phyloP scores from a whole-genome alignment of 2,113 vertebrate species.

The Gymnocephalus cernua region DNA sequence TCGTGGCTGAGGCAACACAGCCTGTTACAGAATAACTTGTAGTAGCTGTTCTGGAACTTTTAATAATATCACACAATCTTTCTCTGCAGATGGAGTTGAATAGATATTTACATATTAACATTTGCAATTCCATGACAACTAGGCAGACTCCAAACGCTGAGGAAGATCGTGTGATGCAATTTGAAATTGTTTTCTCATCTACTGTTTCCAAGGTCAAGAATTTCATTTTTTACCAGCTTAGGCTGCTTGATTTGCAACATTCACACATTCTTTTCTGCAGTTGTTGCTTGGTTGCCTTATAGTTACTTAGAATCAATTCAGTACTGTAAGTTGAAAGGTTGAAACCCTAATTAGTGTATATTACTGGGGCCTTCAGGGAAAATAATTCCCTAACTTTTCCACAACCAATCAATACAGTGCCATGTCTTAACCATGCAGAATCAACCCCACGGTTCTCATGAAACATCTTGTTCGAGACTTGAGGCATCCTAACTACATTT shows the following conservation, averaged over 20 bases:
- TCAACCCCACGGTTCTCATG: not conserved
- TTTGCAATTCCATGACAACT: not conserved
- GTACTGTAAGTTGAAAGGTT: not conserved
- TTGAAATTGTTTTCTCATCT: not conserved
- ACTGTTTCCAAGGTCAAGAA: no score
- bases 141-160: not conserved
- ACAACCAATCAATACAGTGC: not conserved
- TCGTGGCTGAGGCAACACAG: not conserved
- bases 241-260: no score
- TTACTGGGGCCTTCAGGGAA: not conserved
- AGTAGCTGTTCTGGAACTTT: not conserved
- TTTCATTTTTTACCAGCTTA: no score
- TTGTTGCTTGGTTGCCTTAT: not conserved
- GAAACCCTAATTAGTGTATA: not conserved
- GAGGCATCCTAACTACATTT: not conserved
- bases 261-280: not conserved
- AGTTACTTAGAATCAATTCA: not conserved
- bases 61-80: not conserved
- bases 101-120: not conserved
- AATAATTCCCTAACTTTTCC: not conserved
- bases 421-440: not conserved
- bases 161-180: not conserved
- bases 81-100: not conserved
- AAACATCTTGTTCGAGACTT: slow-evolving; percentile 21
- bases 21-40: not conserved